phyloP scores from a whole-genome alignment of 2,888 invertebrate genomes.

The Scelioninae gen. 1 region DNA sequence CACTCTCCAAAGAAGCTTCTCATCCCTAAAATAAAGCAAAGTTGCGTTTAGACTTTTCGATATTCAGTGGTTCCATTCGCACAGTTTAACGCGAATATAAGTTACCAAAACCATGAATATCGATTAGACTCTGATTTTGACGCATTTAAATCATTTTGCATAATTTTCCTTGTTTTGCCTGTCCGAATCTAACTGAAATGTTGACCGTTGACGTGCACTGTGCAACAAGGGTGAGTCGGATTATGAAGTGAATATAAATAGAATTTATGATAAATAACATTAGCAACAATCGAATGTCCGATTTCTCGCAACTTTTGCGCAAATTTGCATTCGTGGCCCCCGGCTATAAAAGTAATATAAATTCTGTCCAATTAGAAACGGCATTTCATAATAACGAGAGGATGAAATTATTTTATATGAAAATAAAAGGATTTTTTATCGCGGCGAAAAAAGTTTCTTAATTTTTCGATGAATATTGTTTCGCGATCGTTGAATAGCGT shows the following conservation, averaged over 20 bases:
- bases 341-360: constrained; percentile 20
- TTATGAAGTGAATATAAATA: constrained; percentile 32
- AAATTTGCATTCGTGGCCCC: constrained; percentile 10
- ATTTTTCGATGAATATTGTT: constrained; percentile 29
- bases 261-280: constrained; percentile 30
- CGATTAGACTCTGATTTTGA: constrained; percentile 42
- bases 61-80: constrained; percentile 12
- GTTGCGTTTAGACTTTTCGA: constrained; percentile 19
- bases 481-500: background rate
- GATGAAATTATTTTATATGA: constrained; percentile 22
- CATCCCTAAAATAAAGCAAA: constrained; percentile 18
- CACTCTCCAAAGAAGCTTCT: constrained; percentile 1
- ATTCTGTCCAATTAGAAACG: constrained; percentile 36
- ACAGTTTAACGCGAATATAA: constrained; percentile 20
- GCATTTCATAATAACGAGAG: constrained; percentile 18
- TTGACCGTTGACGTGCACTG: no score
- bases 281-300: constrained; percentile 6
- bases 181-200: no score
- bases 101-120: constrained; percentile 41
- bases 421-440: constrained; percentile 17
- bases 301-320: no score
- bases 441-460: constrained; percentile 23
- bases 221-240: constrained; percentile 12
- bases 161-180: no score
- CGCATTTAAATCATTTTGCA: constrained; percentile 23